A percentile compares a stretch with the other conserved stretches of the same genome.
Conservation (phyloP, 2,888 invertebrate species). For the Eristalis intricaria region DNA sequence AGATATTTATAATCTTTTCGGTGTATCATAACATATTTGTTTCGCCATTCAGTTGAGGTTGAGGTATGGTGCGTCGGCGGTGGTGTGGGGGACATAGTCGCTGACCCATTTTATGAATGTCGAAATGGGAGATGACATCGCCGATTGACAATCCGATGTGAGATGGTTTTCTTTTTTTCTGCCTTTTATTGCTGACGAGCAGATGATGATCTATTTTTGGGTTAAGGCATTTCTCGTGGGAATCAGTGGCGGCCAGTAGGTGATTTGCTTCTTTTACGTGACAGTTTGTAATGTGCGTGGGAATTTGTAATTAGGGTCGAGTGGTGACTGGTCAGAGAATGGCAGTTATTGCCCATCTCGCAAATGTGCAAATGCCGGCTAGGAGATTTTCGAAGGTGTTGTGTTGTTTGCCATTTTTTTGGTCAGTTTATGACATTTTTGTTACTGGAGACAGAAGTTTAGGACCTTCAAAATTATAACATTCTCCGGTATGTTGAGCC, state of each 20-base stretch:
- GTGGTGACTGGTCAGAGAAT: not conserved
- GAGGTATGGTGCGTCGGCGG: not conserved
- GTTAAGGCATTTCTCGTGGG: not conserved
- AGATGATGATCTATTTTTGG: not conserved
- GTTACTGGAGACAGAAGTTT: no score
- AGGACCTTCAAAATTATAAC: no score
- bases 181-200: not conserved
- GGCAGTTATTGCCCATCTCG: not conserved
- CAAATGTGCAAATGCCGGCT: no score
- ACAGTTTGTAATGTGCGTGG: not conserved
- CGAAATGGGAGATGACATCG: constrained; percentile 31
- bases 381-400: no score
- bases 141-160: constrained; percentile 2
- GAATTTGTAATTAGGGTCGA: not conserved
- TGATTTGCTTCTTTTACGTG: not conserved
- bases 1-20: constrained; percentile 12
- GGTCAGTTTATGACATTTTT: no score
- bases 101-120: constrained; percentile 18
- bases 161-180: not conserved
- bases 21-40: constrained; percentile 7
- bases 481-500: no score
- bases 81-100: not conserved
- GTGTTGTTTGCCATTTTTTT: no score
- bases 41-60: not conserved
- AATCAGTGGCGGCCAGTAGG: not conserved